Percentiles rank a stretch among this genome's conserved stretches.
Evolutionary conservation across 2,888 invertebrate genomes (phyloP).

Genomic region (Perithous albicinctus): DNA sequence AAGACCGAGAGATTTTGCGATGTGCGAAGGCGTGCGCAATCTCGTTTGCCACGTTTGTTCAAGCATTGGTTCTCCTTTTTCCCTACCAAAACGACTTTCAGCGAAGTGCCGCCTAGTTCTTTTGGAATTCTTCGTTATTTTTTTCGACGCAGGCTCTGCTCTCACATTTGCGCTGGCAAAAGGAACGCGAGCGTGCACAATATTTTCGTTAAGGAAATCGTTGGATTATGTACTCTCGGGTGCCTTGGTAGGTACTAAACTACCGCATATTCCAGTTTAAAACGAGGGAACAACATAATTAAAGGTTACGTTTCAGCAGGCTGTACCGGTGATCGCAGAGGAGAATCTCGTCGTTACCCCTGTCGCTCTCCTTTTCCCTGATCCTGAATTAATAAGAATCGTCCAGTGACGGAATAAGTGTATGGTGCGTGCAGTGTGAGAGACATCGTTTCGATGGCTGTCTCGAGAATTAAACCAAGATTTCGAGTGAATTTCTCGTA

Average conservation of each 20-base stretch:
- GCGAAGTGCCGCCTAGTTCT: constrained; percentile 26
- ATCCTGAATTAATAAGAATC: constrained; percentile 59
- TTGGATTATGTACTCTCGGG: constrained; percentile 44
- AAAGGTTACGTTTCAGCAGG: constrained; percentile 34
- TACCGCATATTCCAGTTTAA: constrained; percentile 52
- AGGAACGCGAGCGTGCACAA: constrained; percentile 18
- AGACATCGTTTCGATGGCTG: constrained; percentile 36
- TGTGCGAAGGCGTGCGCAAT: constrained; percentile 28
- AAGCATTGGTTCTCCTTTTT: not conserved
- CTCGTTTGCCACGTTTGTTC: constrained; percentile 19
- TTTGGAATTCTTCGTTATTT: constrained; percentile 43
- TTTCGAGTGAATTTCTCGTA: constrained; percentile 44
- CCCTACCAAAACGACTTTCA: constrained; percentile 19
- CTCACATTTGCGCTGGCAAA: constrained; percentile 5
- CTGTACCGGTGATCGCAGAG: constrained; percentile 8
- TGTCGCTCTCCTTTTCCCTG: constrained; percentile 40
- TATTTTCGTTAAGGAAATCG: constrained; percentile 56
- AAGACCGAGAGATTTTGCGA: constrained; percentile 13
- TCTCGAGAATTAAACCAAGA: constrained; percentile 20
- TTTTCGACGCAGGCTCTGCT: not conserved
- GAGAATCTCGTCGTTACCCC: not conserved
- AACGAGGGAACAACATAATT: constrained; percentile 54
- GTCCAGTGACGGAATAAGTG: constrained; percentile 39
- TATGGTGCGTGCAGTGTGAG: constrained; percentile 16
- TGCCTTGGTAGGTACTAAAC: constrained; percentile 28